A percentile compares a stretch with the other conserved stretches of the same genome.
Evolutionary conservation across 2,888 invertebrate genomes (phyloP).

Genomic region (Cryptocheilus praepositus): DNA sequence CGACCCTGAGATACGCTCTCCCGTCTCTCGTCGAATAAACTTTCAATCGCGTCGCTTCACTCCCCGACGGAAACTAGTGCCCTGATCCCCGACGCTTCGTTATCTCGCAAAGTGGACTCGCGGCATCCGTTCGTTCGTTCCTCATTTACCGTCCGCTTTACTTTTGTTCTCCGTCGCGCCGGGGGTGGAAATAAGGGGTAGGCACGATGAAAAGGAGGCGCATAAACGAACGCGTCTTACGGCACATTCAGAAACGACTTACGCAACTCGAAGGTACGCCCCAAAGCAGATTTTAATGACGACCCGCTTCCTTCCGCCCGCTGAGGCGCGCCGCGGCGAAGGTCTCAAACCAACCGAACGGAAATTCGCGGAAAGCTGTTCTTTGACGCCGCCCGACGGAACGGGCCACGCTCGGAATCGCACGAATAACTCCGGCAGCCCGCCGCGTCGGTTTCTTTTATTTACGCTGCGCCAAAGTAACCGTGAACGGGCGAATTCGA

Average conservation of each 20-base stretch:
- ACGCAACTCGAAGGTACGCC: neutral
- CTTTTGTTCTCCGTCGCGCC: too few species aligned
- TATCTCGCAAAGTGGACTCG: too few species aligned
- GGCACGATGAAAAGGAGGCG: too few species aligned
- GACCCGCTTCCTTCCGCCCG: slow-evolving; percentile 5
- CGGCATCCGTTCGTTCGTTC: too few species aligned
- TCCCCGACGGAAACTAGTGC: too few species aligned
- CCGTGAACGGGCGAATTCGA: slow-evolving; percentile 46
- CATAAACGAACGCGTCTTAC: neutral
- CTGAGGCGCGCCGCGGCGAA: slow-evolving; percentile 16
- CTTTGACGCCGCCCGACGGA: slow-evolving; percentile 32
- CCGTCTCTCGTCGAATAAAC: too few species aligned
- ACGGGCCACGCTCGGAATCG: slow-evolving; percentile 29
- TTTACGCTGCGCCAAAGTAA: slow-evolving; percentile 32
- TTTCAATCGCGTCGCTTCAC: too few species aligned
- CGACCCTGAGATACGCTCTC: too few species aligned
- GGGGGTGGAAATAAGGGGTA: neutral
- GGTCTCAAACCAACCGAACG: slow-evolving; percentile 32
- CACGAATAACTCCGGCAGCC: slow-evolving; percentile 21
- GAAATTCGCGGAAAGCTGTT: slow-evolving; percentile 30
- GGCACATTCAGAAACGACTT: neutral
- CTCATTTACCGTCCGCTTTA: too few species aligned
- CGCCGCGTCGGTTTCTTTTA: slow-evolving; percentile 8
- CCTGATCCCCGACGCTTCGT: too few species aligned
- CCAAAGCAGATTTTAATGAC: slow-evolving; percentile 35